Percentiles rank a stretch among this genome's conserved stretches.
These are phyloP conservation scores for Actinopyga echinites DNA, from an alignment of 53 echinoderm and acorn worm genomes.

Conservation along the genomic window DNA sequence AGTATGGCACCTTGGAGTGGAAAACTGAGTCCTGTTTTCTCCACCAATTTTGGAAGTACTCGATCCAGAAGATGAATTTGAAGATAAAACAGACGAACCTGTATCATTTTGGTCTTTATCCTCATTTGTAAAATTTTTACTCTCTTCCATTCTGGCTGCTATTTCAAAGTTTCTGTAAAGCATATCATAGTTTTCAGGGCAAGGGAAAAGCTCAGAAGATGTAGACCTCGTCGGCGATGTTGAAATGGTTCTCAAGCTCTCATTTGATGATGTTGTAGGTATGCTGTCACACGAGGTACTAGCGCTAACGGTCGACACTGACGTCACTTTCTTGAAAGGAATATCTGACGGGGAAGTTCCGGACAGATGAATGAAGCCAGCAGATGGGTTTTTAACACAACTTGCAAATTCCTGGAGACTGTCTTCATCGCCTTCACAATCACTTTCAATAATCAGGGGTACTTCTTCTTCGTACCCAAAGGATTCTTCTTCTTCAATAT, in stretches of 20 bases:
- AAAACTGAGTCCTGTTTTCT: background rate
- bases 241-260: conserved; percentile 64
- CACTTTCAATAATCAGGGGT: conserved; percentile 45
- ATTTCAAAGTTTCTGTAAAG: conserved; percentile 97
- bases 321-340: conserved; percentile 30
- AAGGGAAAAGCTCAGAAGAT: conserved; percentile 50
- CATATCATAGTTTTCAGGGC: conserved; percentile 95
- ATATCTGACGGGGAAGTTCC: conserved; percentile 16
- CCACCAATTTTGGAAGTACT: conserved; percentile 27
- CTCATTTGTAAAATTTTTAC: conserved; percentile 49
- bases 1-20: background rate
- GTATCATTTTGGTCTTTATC: background rate
- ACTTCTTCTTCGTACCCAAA: conserved; percentile 39
- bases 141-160: conserved; percentile 70
- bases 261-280: conserved; percentile 48
- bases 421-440: conserved; percentile 9
- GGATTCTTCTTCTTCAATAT: conserved; percentile 27
- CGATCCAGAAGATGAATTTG: conserved; percentile 1
- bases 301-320: conserved; percentile 27
- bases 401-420: conserved; percentile 34
- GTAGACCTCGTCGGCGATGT: conserved; percentile 66
- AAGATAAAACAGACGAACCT: background rate
- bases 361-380: background rate
- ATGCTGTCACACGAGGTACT: conserved; percentile 38
- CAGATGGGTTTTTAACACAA: background rate